A percentile compares a stretch with the other conserved stretches of the same genome.
Conservation (phyloP, 2,797 vertebrate species). For the Falco columbarius region DNA sequence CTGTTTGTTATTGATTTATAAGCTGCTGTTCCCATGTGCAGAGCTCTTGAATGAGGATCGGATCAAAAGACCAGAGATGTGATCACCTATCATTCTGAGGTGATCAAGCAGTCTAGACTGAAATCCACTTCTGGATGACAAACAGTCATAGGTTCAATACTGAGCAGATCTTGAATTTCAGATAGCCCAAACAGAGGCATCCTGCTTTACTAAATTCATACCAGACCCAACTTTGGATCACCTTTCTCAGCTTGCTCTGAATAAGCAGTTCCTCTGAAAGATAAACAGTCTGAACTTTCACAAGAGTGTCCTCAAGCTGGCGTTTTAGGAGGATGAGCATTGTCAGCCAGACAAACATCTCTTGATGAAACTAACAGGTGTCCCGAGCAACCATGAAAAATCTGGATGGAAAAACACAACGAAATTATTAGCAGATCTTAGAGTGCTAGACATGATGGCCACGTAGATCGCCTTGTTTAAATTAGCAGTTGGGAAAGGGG, state of each 20-base stretch:
- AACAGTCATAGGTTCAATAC: not conserved
- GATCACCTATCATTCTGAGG: not conserved
- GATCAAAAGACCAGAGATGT: not conserved
- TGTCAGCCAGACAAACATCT: not conserved
- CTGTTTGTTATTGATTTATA: constrained; percentile 1
- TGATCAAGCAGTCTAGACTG: not conserved
- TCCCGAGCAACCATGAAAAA: not conserved
- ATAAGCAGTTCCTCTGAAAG: not conserved
- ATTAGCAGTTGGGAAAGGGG: not conserved
- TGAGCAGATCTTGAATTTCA: constrained; percentile 31
- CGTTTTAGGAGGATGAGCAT: not conserved
- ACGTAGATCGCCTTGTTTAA: not conserved
- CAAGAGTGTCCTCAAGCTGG: not conserved
- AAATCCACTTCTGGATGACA: not conserved
- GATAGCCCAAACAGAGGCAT: not conserved
- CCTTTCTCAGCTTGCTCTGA: not conserved
- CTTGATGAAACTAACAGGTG: not conserved
- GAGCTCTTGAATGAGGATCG: not conserved
- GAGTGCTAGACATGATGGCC: not conserved
- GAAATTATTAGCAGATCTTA: not conserved
- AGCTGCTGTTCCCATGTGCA: not conserved
- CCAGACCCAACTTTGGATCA: not conserved
- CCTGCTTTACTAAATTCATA: not conserved
- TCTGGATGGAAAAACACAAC: not conserved
- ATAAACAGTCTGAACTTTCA: not conserved